Conservation (phyloP, 2,113 vertebrate genomes). For the Cyprinus carpio region DNA sequence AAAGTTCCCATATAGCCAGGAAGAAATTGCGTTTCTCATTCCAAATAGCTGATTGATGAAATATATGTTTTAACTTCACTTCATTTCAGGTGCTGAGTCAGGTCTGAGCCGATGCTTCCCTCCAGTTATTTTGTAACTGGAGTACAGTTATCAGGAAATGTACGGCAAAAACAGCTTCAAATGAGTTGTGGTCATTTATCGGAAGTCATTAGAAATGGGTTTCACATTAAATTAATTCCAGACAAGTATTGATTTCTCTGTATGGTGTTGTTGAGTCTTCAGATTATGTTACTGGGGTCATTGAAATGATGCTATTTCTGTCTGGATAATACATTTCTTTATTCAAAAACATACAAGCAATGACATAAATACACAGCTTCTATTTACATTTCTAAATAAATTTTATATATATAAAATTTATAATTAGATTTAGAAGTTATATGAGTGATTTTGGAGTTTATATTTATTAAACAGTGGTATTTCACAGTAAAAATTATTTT, state of each 20-base stretch:
- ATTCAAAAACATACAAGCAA: neutral
- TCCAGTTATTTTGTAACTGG: slow-evolving; percentile 1
- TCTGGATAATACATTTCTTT: neutral
- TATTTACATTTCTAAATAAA: neutral
- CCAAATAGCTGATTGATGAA: no score
- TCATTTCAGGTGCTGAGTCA: slow-evolving; percentile 25
- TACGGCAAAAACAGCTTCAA: neutral
- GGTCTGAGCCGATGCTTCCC: neutral
- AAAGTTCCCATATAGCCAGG: no score
- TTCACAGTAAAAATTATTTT: neutral
- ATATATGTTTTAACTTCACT: no score
- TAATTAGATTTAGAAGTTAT: no score
- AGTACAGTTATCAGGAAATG: slow-evolving; percentile 19
- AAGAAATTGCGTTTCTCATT: no score
- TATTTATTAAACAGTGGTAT: neutral
- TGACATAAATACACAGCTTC: neutral
- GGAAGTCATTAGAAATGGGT: neutral
- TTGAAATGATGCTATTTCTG: neutral
- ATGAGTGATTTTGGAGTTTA: neutral
- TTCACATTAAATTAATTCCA: neutral
- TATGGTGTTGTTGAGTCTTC: neutral
- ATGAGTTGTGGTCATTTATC: neutral
- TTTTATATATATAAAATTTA: no score
- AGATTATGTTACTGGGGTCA: neutral
- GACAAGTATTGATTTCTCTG: neutral